Conservation (phyloP, 2,113 vertebrate genomes). For the Oncorhynchus kisutch region DNA sequence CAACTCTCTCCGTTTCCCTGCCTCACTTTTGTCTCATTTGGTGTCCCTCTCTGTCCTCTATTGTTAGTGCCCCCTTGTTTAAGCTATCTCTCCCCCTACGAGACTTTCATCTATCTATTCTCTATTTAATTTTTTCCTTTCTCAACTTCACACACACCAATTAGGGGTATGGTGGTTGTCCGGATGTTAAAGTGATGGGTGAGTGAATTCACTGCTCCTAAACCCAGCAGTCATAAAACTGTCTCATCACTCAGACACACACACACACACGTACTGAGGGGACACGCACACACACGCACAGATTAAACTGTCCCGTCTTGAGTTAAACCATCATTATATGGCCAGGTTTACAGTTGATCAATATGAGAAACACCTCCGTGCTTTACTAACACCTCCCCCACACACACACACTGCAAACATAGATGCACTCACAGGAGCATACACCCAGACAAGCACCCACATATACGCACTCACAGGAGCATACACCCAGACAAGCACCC, state of each 20-base stretch:
- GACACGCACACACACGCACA: too few species aligned
- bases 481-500: neutral
- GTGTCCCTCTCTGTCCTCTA: too few species aligned
- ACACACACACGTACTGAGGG: too few species aligned
- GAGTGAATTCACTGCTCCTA: neutral
- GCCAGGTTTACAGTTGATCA: neutral
- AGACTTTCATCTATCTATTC: neutral
- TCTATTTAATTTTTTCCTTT: neutral
- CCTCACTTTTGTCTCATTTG: too few species aligned
- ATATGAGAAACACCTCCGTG: neutral
- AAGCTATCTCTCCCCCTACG: neutral
- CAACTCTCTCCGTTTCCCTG: too few species aligned
- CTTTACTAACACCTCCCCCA: neutral
- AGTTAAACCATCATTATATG: neutral
- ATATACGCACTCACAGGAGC: neutral
- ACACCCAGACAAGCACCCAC: neutral
- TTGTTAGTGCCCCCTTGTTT: neutral
- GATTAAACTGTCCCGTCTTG: neutral
- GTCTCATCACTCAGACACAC: too few species aligned
- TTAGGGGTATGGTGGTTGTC: neutral
- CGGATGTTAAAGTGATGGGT: neutral
- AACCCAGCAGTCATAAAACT: neutral
- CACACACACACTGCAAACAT: neutral
- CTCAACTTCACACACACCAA: neutral
- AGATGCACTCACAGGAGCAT: neutral